A percentile compares a stretch with the other conserved stretches of the same genome.
Evolutionary conservation across 64 coral and sea anemone genomes (phyloP).

Genomic region (Anthopleura sola): DNA sequence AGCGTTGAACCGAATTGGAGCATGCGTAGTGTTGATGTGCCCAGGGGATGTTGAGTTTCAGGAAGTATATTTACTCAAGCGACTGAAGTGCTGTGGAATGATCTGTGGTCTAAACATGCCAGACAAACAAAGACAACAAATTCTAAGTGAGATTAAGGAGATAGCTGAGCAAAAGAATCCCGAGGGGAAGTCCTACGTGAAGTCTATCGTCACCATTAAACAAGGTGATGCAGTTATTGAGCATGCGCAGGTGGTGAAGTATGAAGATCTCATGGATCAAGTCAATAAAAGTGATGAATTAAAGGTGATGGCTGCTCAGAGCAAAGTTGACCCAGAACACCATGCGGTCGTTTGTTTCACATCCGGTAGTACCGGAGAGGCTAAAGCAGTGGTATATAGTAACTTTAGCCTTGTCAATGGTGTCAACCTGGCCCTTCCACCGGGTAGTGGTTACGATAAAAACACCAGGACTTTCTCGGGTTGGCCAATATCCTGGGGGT

Average conservation of each 20-base stretch:
- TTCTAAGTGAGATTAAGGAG: neutral
- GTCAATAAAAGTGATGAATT: neutral
- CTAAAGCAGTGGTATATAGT: slow-evolving; percentile 14
- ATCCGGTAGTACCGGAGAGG: slow-evolving; percentile 15
- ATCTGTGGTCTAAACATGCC: slow-evolving; percentile 1
- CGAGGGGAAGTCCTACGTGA: slow-evolving; percentile 1
- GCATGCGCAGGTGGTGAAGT: neutral
- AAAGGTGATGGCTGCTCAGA: neutral
- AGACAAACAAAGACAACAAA: neutral
- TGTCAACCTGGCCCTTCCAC: neutral
- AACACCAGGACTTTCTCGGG: neutral
- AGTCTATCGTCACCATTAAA: neutral
- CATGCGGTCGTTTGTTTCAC: slow-evolving; percentile 2
- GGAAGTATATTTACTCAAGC: neutral
- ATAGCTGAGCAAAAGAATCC: neutral
- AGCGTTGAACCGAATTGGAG: slow-evolving; percentile 7
- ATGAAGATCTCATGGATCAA: neutral
- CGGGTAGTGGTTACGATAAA: neutral
- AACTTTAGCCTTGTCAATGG: neutral
- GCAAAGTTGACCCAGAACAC: slow-evolving; percentile 11
- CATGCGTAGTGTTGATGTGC: slow-evolving; percentile 20
- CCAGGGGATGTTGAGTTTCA: neutral
- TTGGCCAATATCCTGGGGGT: slow-evolving; percentile 13
- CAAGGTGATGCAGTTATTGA: slow-evolving; percentile 1
- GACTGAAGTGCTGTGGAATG: neutral